Conservation (phyloP, 2,888 invertebrate species). For the Scaptomyza cyrtandrae region DNA sequence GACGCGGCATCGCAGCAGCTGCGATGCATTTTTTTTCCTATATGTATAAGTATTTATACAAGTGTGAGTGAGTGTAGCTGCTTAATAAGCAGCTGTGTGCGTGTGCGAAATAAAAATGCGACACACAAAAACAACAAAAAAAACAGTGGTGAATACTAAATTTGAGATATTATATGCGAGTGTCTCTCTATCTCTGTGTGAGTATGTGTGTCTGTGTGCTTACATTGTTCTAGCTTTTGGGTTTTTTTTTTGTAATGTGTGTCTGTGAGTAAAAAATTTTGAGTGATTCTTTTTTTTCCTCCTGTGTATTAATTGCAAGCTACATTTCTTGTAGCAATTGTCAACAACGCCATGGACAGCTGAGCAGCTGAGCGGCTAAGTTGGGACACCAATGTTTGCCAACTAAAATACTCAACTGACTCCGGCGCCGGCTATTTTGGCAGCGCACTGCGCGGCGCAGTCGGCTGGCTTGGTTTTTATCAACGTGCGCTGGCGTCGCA, state of each 20-base stretch:
- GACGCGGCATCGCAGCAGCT: constrained; percentile 67
- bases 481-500: constrained; percentile 75
- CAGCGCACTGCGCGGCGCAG: constrained; percentile 71
- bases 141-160: constrained; percentile 75
- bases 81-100: constrained; percentile 62
- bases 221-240: constrained; percentile 66
- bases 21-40: constrained; percentile 61
- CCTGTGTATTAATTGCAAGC: constrained; percentile 59
- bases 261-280: constrained; percentile 48
- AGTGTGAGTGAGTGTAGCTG: constrained; percentile 40
- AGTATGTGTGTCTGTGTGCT: constrained; percentile 22
- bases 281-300: constrained; percentile 60
- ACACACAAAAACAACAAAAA: constrained; percentile 48
- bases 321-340: constrained; percentile 63
- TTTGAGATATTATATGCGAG: constrained; percentile 49
- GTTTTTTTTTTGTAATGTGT: constrained; percentile 25
- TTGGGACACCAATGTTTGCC: constrained; percentile 20
- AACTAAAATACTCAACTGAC: constrained; percentile 51
- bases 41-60: constrained; percentile 13
- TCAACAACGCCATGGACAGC: constrained; percentile 61
- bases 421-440: constrained; percentile 72
- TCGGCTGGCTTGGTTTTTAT: constrained; percentile 72
- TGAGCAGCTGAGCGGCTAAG: constrained; percentile 36
- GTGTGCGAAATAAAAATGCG: constrained; percentile 66
- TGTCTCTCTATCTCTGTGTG: constrained; percentile 26